These are phyloP conservation scores for Platycercus adscitus DNA, from an alignment of 2,113 vertebrate species.

Conservation along the genomic window DNA sequence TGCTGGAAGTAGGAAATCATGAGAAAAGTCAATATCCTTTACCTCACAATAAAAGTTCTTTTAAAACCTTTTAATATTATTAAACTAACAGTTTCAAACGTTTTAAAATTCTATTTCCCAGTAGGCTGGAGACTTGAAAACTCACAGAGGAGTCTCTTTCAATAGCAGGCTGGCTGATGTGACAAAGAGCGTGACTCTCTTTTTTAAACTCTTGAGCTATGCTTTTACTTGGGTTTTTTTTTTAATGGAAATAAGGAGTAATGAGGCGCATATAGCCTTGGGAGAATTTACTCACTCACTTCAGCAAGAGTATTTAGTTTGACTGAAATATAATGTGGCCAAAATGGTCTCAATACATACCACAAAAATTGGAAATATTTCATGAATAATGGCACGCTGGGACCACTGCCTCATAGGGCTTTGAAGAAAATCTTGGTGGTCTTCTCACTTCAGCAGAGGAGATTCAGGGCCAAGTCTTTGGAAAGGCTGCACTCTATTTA, in stretches of 20 bases:
- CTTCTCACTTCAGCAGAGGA: background rate
- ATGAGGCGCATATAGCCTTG: background rate
- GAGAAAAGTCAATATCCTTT: conserved; percentile 58
- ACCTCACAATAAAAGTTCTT: conserved; percentile 13
- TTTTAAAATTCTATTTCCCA: conserved; percentile 22
- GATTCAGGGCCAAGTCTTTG: background rate
- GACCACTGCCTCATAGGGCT: background rate
- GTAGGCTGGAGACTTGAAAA: background rate
- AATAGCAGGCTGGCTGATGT: background rate
- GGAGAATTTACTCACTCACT: background rate
- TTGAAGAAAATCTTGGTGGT: conserved; percentile 3
- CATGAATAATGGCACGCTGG: background rate
- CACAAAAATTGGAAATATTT: background rate
- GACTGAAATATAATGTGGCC: background rate
- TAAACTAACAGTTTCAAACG: background rate
- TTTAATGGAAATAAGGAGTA: background rate
- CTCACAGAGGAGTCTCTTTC: background rate
- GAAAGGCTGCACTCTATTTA: background rate
- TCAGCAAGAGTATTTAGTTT: background rate
- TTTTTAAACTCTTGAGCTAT: background rate
- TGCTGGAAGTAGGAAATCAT: conserved; percentile 22
- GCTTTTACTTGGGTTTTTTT: background rate
- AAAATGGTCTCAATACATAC: background rate
- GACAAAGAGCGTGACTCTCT: background rate
- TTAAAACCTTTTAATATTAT: conserved; percentile 30